These are phyloP conservation scores for Oncorhynchus mykiss DNA, from an alignment of 2,113 vertebrate genomes.

Conservation along the genomic window DNA sequence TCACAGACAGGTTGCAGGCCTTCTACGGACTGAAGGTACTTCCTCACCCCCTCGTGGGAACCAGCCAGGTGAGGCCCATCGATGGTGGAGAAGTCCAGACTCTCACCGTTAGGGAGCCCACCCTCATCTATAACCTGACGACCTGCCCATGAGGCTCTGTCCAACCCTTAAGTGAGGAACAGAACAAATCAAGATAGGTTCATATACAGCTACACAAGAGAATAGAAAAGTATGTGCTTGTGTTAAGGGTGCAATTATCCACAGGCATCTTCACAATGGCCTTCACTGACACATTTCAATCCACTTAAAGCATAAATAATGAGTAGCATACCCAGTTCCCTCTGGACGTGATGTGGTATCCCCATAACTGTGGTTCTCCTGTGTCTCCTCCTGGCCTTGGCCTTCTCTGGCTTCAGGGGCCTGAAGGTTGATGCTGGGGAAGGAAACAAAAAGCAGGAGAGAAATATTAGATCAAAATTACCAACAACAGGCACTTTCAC, in stretches of 20 bases:
- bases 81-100: conserved; percentile 72
- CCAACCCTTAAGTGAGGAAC: conserved; percentile 61
- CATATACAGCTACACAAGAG: conserved; percentile 16
- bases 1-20: conserved; percentile 50
- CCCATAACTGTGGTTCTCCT: conserved; percentile 80
- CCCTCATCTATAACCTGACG: conserved; percentile 44
- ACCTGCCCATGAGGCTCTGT: conserved; percentile 59
- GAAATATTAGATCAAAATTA: neutral
- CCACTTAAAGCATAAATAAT: conserved; percentile 13
- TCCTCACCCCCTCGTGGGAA: conserved; percentile 33
- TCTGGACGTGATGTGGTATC: conserved; percentile 89
- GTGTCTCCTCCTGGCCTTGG: conserved; percentile 72
- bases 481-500: neutral
- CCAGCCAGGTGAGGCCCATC: conserved; percentile 59
- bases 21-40: conserved; percentile 43
- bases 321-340: conserved; percentile 84
- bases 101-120: conserved; percentile 66
- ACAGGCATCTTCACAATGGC: neutral
- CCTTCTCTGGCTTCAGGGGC: conserved; percentile 68
- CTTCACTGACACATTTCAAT: neutral
- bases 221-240: neutral
- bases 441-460: conserved; percentile 1
- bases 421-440: conserved; percentile 74
- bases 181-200: conserved; percentile 46
- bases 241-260: neutral